Evolutionary conservation across 2,113 vertebrate species (phyloP), one percentile per base, ranked within the genome.

Genomic region (Rhabdornis inornatus): DNA sequence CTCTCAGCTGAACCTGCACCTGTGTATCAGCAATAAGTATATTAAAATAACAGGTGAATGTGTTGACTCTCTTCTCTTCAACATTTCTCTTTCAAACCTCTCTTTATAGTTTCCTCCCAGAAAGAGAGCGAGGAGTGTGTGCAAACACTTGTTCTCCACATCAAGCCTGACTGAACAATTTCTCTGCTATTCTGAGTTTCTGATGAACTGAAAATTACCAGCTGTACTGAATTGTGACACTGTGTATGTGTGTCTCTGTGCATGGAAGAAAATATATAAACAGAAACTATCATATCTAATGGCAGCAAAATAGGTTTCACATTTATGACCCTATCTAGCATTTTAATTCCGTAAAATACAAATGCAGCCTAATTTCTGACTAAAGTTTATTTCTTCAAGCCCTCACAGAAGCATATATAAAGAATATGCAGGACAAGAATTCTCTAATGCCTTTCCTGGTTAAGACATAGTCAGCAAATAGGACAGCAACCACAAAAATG

Each of bases 91-190:
- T 94, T 89, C 68, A 86, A 93, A 64, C 47, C 22, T 55, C 71
- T 95, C 78, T 60, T 92, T 56, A 56, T 93, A 63, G 75, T 74
- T 86, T 86, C 31, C 52, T 92, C n/a, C 31, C 74, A 82, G 94
- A 89, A 96, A 83, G 79, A 87, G 72, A 65, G 39, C 0, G 8
- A 83, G n/a, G 66, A 94, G 55, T 92, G 85, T 96, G 76, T 88
- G 88, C 94, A 94, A 94, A 93, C 95, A 87, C 96, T 96, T 94
- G 92, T 74, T 89, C 92, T 96, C 79, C 57, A 33, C 40, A 60
- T 96, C 79, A 96, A 94, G 96, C 88, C 64, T 96, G 95, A 92
- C 75, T 91, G 94, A 97, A 77, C 87, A 93, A 96, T 96, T 96
- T 92, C 88, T 95, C 85, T 95, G 95, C 94, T 96, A 55, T 92